Evolutionary conservation across 2,888 invertebrate species (phyloP).

Genomic region (Lasiommata megera): DNA sequence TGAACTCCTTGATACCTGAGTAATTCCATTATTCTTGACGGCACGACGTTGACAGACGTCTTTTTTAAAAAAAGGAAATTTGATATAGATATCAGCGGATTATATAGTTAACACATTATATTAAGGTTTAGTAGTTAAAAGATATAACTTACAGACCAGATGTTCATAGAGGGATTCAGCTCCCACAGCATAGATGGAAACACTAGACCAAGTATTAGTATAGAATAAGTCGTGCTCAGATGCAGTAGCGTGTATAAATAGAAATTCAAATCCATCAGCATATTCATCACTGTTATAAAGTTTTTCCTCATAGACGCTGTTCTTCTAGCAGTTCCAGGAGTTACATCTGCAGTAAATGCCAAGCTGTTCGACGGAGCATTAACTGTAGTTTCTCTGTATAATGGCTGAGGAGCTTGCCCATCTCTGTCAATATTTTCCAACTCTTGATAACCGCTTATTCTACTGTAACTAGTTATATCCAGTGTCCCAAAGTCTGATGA

Average conservation of each 20-base stretch:
- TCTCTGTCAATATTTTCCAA: conserved; percentile 66
- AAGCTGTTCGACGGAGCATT: conserved; percentile 61
- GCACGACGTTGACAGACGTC: too few species aligned
- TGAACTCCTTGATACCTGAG: too few species aligned
- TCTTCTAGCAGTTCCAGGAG: conserved; percentile 64
- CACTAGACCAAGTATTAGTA: conserved; percentile 72
- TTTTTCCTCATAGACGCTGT: conserved; percentile 71
- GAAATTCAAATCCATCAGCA: conserved; percentile 72
- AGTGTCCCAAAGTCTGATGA: conserved; percentile 62
- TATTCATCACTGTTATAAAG: conserved; percentile 64
- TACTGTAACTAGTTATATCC: conserved; percentile 50
- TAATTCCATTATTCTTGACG: too few species aligned
- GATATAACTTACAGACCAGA: conserved; percentile 62
- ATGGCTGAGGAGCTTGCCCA: conserved; percentile 67
- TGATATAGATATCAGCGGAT: too few species aligned
- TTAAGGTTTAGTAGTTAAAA: neutral
- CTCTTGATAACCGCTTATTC: conserved; percentile 63
- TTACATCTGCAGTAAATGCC: conserved; percentile 60
- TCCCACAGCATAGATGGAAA: conserved; percentile 79
- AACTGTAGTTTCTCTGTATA: conserved; percentile 80
- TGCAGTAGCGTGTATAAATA: conserved; percentile 79
- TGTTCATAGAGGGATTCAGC: conserved; percentile 61
- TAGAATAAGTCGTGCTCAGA: conserved; percentile 77
- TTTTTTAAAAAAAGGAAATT: neutral
- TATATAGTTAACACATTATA: too few species aligned